These are phyloP conservation scores for Melospiza georgiana DNA, from an alignment of 2,113 vertebrate species.

Conservation along the genomic window DNA sequence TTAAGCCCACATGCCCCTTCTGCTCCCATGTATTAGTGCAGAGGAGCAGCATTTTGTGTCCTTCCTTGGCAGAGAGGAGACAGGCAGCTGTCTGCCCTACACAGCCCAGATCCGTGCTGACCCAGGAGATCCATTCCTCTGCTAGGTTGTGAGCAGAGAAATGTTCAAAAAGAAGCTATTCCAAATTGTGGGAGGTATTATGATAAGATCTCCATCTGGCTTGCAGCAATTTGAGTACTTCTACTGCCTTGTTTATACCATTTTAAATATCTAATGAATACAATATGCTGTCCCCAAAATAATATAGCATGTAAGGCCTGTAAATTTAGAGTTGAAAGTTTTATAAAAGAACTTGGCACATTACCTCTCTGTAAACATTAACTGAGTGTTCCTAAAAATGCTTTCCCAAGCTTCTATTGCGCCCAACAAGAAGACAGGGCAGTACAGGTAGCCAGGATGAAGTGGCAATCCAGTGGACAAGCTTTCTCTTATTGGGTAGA, in stretches of 20 bases:
- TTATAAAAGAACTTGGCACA: neutral
- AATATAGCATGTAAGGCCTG: neutral
- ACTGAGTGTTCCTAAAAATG: neutral
- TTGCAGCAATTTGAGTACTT: constrained; percentile 29
- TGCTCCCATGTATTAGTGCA: neutral
- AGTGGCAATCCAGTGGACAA: neutral
- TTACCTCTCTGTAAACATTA: neutral
- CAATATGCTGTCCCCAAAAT: constrained; percentile 10
- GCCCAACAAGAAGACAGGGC: neutral
- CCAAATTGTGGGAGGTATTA: constrained; percentile 31
- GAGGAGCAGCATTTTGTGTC: neutral
- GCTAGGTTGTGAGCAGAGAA: neutral
- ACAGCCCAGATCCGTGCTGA: neutral
- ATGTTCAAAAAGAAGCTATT: neutral
- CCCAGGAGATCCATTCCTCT: neutral
- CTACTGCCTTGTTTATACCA: constrained; percentile 29
- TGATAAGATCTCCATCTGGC: constrained; percentile 50
- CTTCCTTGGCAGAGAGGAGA: neutral
- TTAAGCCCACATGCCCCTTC: neutral
- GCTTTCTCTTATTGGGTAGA: neutral
- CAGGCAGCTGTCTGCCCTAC: neutral
- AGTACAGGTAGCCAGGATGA: neutral
- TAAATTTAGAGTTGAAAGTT: constrained; percentile 1
- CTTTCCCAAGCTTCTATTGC: neutral
- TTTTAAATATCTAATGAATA: constrained; percentile 43